A percentile compares a stretch with the other conserved stretches of the same genome.
Conservation (phyloP, 1,140 invertebrate genomes). For the Nilaparvata lugens region DNA sequence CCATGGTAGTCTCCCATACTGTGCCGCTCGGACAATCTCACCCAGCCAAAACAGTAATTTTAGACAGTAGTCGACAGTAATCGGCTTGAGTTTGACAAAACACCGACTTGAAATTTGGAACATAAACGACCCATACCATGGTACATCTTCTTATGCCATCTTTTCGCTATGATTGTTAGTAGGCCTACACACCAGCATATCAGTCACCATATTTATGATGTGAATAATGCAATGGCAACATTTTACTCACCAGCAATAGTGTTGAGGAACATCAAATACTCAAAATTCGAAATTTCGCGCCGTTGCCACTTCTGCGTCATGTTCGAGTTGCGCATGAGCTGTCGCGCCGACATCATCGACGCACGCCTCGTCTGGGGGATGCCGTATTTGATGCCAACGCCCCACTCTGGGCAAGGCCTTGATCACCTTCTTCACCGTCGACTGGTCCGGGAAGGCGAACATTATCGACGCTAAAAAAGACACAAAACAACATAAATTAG, state of each 20-base stretch:
- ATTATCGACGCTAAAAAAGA: conserved; percentile 84
- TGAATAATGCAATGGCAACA: too few species aligned
- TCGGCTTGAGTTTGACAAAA: too few species aligned
- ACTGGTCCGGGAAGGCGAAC: conserved; percentile 95
- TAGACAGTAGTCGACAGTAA: too few species aligned
- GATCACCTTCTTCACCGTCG: conserved; percentile 96
- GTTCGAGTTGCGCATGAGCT: conserved; percentile 96
- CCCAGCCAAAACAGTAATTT: too few species aligned
- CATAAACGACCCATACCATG: too few species aligned
- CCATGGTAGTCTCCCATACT: too few species aligned
- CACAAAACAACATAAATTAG: conserved; percentile 8
- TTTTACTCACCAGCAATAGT: conserved; percentile 89
- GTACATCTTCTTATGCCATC: too few species aligned
- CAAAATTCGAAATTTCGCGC: conserved; percentile 97
- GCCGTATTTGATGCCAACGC: conserved; percentile 99
- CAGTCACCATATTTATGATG: too few species aligned
- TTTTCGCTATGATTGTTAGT: too few species aligned
- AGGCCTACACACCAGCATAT: too few species aligned
- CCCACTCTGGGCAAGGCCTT: conserved; percentile 94
- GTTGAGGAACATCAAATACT: conserved; percentile 99
- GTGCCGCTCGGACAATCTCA: too few species aligned
- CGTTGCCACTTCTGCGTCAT: conserved; percentile 99
- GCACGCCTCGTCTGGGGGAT: conserved; percentile 95
- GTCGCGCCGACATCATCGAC: conserved; percentile 95
- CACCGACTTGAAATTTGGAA: too few species aligned